These are phyloP conservation scores for Lophura swinhoii DNA, from an alignment of 2,797 vertebrate genomes.

Conservation along the genomic window DNA sequence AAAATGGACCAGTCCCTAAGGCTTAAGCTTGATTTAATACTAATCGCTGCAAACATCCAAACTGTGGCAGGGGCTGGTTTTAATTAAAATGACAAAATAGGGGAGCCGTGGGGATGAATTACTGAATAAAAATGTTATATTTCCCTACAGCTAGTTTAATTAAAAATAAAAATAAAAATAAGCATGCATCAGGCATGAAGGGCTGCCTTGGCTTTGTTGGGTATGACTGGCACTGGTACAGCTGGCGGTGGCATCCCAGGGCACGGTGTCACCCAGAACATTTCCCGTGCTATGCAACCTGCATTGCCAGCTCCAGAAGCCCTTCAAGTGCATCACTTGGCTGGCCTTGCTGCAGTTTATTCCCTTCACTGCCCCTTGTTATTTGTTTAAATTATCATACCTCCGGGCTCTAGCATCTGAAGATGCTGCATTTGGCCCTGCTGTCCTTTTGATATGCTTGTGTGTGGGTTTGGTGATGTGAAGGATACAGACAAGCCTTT, in stretches of 20 bases:
- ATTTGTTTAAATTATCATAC: not conserved
- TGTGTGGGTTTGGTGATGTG: accelerated
- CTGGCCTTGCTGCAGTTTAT: accelerated
- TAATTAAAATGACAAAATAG: slow-evolving; percentile 74
- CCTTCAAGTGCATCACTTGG: not conserved
- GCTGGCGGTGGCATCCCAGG: not conserved
- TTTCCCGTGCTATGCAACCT: not conserved
- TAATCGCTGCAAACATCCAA: not conserved
- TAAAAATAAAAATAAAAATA: not conserved
- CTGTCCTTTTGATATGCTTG: accelerated
- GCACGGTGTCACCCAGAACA: not conserved
- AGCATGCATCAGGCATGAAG: not conserved
- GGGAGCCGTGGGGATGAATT: slow-evolving; percentile 35
- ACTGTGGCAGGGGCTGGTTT: slow-evolving; percentile 17
- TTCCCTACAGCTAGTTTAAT: slow-evolving; percentile 58
- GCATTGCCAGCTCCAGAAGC: not conserved
- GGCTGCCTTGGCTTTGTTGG: not conserved
- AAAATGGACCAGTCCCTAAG: not conserved
- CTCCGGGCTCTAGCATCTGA: not conserved
- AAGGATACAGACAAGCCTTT: not conserved
- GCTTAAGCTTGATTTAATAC: slow-evolving; percentile 49
- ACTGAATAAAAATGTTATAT: slow-evolving; percentile 20
- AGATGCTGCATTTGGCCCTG: accelerated
- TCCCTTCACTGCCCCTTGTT: not conserved
- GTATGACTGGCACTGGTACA: not conserved